Conservation (phyloP, 1,140 invertebrate genomes). For the Cotesia chilonis region DNA sequence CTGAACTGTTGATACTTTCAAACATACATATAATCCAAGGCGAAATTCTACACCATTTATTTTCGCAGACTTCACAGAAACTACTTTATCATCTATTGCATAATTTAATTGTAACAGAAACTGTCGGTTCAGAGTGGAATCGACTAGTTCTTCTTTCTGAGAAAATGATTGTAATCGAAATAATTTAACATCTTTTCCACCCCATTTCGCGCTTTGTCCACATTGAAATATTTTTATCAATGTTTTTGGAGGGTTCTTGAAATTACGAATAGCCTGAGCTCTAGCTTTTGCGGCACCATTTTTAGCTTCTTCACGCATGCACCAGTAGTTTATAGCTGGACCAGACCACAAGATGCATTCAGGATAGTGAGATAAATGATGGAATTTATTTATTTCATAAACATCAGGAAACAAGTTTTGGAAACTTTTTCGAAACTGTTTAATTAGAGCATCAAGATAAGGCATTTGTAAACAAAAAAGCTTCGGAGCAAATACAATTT, state of each 20-base stretch:
- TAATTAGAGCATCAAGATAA: conserved; percentile 27
- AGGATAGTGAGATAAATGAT: conserved; percentile 37
- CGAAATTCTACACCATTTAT: not conserved
- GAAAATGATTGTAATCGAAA: not conserved
- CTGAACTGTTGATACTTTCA: not conserved
- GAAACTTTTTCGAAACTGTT: not conserved
- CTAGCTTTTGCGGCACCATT: conserved; percentile 36
- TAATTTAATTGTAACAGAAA: not conserved
- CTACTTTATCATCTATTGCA: not conserved
- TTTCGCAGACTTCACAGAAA: not conserved
- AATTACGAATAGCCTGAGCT: not conserved
- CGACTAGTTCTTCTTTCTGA: not conserved
- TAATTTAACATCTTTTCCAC: conserved; percentile 3
- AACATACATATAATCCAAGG: not conserved
- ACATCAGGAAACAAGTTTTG: not conserved
- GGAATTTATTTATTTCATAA: conserved; percentile 33
- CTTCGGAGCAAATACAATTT: conserved; percentile 43
- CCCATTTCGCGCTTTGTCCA: conserved; percentile 3
- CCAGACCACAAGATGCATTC: conserved; percentile 32
- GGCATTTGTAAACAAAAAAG: conserved; percentile 36
- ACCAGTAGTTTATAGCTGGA: conserved; percentile 32
- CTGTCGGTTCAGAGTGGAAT: not conserved
- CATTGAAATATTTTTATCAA: conserved; percentile 2
- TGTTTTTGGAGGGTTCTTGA: conserved; percentile 12
- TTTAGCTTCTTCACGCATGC: conserved; percentile 38